A percentile compares a stretch with the other conserved stretches of the same genome.
These are phyloP conservation scores for Catostomus latipinnis DNA, from an alignment of 2,797 vertebrate species.

Conservation along the genomic window DNA sequence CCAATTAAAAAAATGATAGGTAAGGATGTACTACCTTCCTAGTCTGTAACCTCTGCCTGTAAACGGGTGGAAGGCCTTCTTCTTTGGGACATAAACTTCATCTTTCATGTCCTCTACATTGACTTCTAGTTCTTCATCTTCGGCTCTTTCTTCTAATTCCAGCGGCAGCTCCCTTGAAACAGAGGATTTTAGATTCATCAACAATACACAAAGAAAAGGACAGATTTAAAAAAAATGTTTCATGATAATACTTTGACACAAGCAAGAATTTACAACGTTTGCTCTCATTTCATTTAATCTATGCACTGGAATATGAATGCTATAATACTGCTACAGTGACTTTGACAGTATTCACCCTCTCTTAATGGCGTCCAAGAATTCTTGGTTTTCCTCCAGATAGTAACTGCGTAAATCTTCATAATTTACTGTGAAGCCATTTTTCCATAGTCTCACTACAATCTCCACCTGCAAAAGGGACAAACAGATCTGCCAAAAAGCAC, in stretches of 20 bases:
- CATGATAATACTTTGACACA: too few species aligned
- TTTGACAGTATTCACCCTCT: slow-evolving; percentile 80
- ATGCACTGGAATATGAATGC: background rate
- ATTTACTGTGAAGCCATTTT: slow-evolving; percentile 94
- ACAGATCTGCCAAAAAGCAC: background rate
- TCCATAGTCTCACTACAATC: slow-evolving; percentile 93
- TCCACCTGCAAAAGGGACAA: slow-evolving; percentile 79
- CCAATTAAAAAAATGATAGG: too few species aligned
- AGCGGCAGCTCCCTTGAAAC: slow-evolving; percentile 86
- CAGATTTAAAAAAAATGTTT: too few species aligned
- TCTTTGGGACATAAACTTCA: slow-evolving; percentile 83
- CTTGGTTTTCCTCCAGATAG: slow-evolving; percentile 83
- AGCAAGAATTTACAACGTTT: too few species aligned
- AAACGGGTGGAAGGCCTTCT: slow-evolving; percentile 89
- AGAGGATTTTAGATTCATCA: slow-evolving; percentile 13
- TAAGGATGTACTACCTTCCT: slow-evolving; percentile 82
- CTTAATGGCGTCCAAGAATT: slow-evolving; percentile 92
- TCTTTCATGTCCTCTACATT: slow-evolving; percentile 93
- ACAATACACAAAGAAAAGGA: background rate
- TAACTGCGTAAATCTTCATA: slow-evolving; percentile 91
- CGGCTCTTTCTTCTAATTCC: slow-evolving; percentile 85
- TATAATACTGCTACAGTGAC: background rate
- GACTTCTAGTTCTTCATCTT: slow-evolving; percentile 92
- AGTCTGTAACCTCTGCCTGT: slow-evolving; percentile 90
- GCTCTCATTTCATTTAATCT: too few species aligned